A percentile compares a stretch with the other conserved stretches of the same genome.
Conservation (phyloP, 1,140 invertebrate species). For the Ips typographus region DNA sequence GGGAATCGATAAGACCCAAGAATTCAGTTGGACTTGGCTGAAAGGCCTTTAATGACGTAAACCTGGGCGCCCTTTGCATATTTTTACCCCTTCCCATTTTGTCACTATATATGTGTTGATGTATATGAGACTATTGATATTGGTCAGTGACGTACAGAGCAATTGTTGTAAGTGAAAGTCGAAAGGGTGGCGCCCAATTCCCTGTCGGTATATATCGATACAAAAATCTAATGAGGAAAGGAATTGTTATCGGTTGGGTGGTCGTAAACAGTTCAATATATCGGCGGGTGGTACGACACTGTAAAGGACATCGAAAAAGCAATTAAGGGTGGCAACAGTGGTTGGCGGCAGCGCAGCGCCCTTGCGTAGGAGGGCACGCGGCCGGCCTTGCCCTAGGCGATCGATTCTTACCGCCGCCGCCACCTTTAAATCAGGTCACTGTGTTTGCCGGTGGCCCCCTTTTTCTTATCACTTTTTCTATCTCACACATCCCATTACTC, state of each 20-base stretch:
- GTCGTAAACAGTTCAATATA: not conserved
- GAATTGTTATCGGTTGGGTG: not conserved
- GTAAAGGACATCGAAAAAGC: constrained; percentile 34
- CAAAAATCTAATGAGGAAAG: too few species aligned
- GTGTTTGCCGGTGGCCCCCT: constrained; percentile 50
- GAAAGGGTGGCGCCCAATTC: too few species aligned
- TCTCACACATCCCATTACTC: not conserved
- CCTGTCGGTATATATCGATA: too few species aligned
- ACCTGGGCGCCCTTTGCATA: too few species aligned
- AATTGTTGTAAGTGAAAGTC: too few species aligned
- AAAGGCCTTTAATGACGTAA: too few species aligned
- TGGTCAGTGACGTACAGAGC: too few species aligned
- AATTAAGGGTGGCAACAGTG: constrained; percentile 35
- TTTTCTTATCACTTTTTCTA: constrained; percentile 40
- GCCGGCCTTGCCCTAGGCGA: constrained; percentile 48
- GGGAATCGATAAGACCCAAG: too few species aligned
- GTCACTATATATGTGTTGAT: too few species aligned
- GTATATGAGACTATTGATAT: too few species aligned
- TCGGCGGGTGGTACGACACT: constrained; percentile 21
- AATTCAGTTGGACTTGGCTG: too few species aligned
- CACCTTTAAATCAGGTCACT: constrained; percentile 49
- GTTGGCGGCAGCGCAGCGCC: constrained; percentile 30
- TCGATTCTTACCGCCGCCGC: constrained; percentile 42
- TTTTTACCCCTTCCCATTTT: too few species aligned
- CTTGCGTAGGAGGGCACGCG: constrained; percentile 44